Evolutionary conservation across 1,140 invertebrate species (phyloP), one percentile per base, ranked within the genome.

Genomic region (Cyrtorhinus lividipennis): DNA sequence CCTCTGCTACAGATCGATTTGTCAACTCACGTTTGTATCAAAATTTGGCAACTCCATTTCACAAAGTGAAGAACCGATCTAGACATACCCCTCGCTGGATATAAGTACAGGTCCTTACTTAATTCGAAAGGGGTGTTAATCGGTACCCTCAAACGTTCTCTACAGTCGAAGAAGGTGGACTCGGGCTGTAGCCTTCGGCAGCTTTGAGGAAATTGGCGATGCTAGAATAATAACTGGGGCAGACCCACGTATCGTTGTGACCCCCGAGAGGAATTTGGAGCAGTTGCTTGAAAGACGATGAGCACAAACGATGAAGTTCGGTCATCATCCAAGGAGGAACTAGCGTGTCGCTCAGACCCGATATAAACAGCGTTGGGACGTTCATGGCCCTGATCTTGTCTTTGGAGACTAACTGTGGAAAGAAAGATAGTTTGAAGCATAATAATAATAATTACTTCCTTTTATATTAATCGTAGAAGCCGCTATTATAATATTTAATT

Each of bases 301-400:
- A 78, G 69, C 88, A 91, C 56, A 78, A 74, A 48, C 79, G 75
- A 69, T 86, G 86, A 61, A 95, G 77, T 62, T 85, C 79, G 64
- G 80, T 76, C 81, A 92, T 93, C 92, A 95, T 95, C 56, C 74
- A 69, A 3, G 86, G 83, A 46, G 92, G 92, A 27, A 96, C 91
- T 58, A 95, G 74, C 24, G 81, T 81, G 74, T 95, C 93, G 23
- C 83, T 81, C 63, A 87, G 76, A 18, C 89, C 89, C 59, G 86
- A 89, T 69, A 92, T 80, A 71, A 92, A 87, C 67, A 92, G 73
- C 45, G 81, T 83, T 45, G 88, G 87, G 46, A 84, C 76, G 59
- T 78, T 74, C 25, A 89, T 72, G 30, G 79, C 79, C 48, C 74
- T 72, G 61, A 90, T 80, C 79, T 91, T 90, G 44, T 77, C 74